These are phyloP conservation scores for Chymomyza procnemis DNA, from an alignment of 2,888 invertebrate genomes.

Conservation along the genomic window DNA sequence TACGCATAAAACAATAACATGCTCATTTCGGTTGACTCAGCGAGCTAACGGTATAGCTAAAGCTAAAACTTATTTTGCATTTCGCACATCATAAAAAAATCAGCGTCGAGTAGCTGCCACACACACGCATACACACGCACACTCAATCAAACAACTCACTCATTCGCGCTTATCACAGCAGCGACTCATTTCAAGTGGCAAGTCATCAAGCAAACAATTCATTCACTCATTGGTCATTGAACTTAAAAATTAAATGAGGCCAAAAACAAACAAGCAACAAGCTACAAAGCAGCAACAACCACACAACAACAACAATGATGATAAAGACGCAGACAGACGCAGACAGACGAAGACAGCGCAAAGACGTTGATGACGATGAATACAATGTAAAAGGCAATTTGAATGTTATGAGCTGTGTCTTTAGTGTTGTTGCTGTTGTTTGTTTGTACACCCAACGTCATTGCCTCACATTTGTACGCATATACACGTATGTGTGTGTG, in stretches of 20 bases:
- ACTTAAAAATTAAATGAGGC: constrained; percentile 56
- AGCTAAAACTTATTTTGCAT: neutral
- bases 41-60: neutral
- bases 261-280: constrained; percentile 38
- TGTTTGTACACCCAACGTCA: constrained; percentile 25
- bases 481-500: too few species aligned
- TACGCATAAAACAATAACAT: neutral
- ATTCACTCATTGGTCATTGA: constrained; percentile 54
- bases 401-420: neutral
- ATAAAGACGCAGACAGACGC: constrained; percentile 19
- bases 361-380: constrained; percentile 19
- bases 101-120: neutral
- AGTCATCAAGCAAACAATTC: constrained; percentile 28
- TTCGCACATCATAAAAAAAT: constrained; percentile 1
- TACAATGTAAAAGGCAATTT: constrained; percentile 7
- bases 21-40: neutral
- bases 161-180: constrained; percentile 17
- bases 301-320: constrained; percentile 28
- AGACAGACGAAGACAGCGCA: constrained; percentile 24
- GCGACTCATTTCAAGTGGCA: constrained; percentile 13
- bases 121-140: neutral
- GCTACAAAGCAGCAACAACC: constrained; percentile 2
- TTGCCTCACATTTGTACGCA: constrained; percentile 44
- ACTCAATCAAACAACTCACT: neutral
- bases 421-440: constrained; percentile 19